Base-by-base conservation (phyloP, 2,797 vertebrate species). In the Valencia hispanica region DNA sequence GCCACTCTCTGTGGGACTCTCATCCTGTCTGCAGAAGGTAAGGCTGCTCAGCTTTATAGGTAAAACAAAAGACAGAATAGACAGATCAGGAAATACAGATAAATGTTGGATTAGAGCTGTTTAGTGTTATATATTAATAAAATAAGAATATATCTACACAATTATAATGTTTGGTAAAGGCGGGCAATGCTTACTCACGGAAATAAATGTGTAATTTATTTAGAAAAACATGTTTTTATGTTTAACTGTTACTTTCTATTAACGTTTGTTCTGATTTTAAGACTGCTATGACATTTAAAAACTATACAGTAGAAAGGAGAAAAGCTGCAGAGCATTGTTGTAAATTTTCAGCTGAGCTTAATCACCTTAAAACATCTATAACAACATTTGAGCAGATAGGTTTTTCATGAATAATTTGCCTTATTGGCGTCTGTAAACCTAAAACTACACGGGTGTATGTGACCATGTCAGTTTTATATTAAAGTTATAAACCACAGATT, bases 21-120 rank as follows among this genome's bases (percentile, higher is more conserved):
- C 84, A 72, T 86, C 88, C 79, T 32, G 55, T 77, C 85, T 74
- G 83, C 75, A 85, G 18, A 75, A 94, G 94, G 95, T 96, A 95
- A 94, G 94, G 34, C 78, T 73, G 79, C 53, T 73, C 20, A 45
- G 66, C 75, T 88, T 45, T 66, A 32, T 66, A 3, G 2, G 9
- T 68, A 10, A 48, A 66, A 65, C 34, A 22, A 63, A 2, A 74
- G n/a, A 65, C 4, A n/a, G n/a, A n/a, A n/a, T n/a, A 34, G 27
- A 30, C 18, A 39, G 34, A 69, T 71, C 50, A 79, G 30, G 6
- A 61, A 57, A 74, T 59, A 7, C 43, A 53, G 18, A 68, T 34
- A 2, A 66, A 17, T 32, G 1, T 34, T 17, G 14, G 34, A 39
- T 53, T 1, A 8, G 1, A 66, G 11, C 18, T 25, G n/a, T 76